These are phyloP conservation scores for Coluber constrictor DNA, from an alignment of 2,797 vertebrate species.

Conservation along the genomic window DNA sequence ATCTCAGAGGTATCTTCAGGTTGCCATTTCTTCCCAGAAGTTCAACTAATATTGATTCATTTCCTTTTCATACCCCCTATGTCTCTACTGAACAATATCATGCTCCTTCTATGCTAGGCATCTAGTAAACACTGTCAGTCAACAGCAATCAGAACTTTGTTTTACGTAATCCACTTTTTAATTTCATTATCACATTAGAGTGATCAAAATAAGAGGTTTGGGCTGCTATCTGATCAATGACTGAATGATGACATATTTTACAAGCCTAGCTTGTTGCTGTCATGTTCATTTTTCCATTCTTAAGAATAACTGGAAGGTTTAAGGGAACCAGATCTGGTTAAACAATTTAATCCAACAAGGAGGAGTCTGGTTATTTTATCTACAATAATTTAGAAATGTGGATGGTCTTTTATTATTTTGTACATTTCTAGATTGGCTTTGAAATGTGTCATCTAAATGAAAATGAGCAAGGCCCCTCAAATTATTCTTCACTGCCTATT, in stretches of 20 bases:
- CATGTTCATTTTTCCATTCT: neutral
- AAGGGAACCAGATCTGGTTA: neutral
- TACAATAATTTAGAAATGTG: neutral
- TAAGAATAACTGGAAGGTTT: neutral
- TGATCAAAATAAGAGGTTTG: neutral
- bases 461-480: neutral
- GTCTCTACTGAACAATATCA: neutral
- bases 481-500: conserved; percentile 22
- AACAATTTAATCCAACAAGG: neutral
- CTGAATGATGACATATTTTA: neutral
- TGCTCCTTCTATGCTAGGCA: neutral
- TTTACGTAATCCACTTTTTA: neutral
- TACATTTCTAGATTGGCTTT: neutral
- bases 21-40: neutral
- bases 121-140: neutral
- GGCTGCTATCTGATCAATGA: neutral
- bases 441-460: neutral
- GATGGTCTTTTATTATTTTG: neutral
- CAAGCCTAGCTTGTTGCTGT: neutral
- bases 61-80: neutral
- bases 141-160: neutral
- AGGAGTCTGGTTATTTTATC: neutral
- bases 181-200: neutral
- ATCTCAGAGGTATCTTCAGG: neutral
- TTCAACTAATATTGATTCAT: neutral